Evolutionary conservation across 2,797 vertebrate species (phyloP), one percentile per base, ranked within the genome.

Genomic region (Heteromormyrus szaboi): DNA sequence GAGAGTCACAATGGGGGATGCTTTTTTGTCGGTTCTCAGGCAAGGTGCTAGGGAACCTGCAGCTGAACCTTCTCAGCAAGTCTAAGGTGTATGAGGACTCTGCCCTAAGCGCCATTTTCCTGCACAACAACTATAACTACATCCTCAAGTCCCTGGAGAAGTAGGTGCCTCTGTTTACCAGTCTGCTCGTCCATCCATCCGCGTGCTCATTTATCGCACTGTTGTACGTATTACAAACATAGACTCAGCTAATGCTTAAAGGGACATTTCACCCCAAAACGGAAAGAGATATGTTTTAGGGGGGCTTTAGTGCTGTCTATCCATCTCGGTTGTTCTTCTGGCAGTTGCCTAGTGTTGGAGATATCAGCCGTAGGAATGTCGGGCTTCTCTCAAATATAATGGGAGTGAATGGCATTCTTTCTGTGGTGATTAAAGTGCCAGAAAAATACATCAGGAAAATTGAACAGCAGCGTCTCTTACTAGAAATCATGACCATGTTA

Each of bases 91-190:
- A 99, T 14, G 98, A 99, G 93, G 98, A 99, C 81, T 95, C 96
- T 0, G 98, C 98, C 8, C 95, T 99, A 92, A 97, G 98, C 1
- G 97, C 98, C 90, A 96, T 99, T 89, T 99, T 99, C 92, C 96
- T 99, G 65, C 98, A 98, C 95, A 99, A 99, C 95, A 99, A 98
- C 95, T 99, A 99, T 95, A 99, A 99, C 96, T 99, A 99, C 94
- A 99, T 97, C 93, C 97, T 99, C 90, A 99, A 99, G 93, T 98
- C 98, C 8, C 96, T 99, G 94, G 97, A 99, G 92, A 99, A 99
- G 98, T 98, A 92, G 93, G 97, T 93, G 87, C n/a, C 33, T n/a
- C 9, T 2, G 29, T 9, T 7, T 12, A 46, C 41, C 41, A 11
- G 46, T 51, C 81, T 50, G 48, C 46, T 29, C n/a, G 9, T 85